phyloP scores from a whole-genome alignment of 2,113 vertebrate genomes.

The Engystomops pustulosus region DNA sequence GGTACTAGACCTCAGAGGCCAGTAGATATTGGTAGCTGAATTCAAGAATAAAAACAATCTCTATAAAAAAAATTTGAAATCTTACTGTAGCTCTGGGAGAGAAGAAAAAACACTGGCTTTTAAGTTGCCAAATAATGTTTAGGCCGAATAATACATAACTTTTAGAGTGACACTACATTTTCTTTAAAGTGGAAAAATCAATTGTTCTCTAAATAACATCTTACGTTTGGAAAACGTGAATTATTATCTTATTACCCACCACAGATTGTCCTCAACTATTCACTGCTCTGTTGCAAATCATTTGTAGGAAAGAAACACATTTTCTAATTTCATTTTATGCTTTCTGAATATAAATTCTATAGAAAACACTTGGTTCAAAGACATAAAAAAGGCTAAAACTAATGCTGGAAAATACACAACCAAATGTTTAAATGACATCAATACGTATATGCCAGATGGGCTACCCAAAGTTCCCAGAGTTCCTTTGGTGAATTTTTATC shows the following conservation, averaged over 20 bases:
- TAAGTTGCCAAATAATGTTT: conserved; percentile 43
- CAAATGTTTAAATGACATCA: too few species aligned
- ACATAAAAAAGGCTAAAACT: not conserved
- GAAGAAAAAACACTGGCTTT: conserved; percentile 1
- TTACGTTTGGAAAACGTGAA: conserved; percentile 71
- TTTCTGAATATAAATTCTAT: conserved; percentile 61
- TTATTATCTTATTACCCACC: conserved; percentile 77
- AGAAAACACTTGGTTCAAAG: not conserved
- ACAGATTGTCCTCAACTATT: conserved; percentile 68
- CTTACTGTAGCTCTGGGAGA: not conserved
- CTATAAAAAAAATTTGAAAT: not conserved
- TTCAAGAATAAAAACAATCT: conserved; percentile 1
- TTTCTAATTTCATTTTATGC: conserved; percentile 61
- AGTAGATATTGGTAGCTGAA: not conserved
- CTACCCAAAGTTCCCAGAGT: too few species aligned
- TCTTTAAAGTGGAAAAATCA: conserved; percentile 66
- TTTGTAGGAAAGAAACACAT: conserved; percentile 62
- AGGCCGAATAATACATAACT: conserved; percentile 65
- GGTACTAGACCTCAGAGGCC: not conserved
- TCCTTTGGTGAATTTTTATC: too few species aligned
- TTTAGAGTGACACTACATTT: conserved; percentile 62
- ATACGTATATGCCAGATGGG: too few species aligned
- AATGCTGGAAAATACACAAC: not conserved
- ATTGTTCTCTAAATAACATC: conserved; percentile 71
- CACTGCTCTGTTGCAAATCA: conserved; percentile 62